Percentiles rank a stretch among this genome's conserved stretches.
These are phyloP conservation scores for Mythimna ferrago DNA, from an alignment of 2,888 invertebrate species.

Conservation along the genomic window DNA sequence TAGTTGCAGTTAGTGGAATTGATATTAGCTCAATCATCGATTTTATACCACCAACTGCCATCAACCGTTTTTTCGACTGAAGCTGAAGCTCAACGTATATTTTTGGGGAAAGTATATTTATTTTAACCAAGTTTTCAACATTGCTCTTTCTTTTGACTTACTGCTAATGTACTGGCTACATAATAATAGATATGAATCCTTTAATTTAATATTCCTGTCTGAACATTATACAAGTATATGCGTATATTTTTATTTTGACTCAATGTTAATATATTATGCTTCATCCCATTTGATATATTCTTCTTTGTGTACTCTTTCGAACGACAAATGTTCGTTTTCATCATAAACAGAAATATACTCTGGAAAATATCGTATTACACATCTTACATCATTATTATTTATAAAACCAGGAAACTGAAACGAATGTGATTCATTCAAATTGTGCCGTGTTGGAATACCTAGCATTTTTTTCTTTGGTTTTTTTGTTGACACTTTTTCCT, in stretches of 20 bases:
- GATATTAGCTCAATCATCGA: too few relatives aligned
- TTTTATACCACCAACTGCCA: too few relatives aligned
- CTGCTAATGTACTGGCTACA: background rate
- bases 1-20: too few relatives aligned
- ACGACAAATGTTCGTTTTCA: background rate
- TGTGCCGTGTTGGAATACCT: conserved; percentile 3
- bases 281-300: conserved; percentile 6
- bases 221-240: background rate
- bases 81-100: too few relatives aligned
- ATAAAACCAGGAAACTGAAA: conserved; percentile 53
- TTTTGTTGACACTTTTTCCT: conserved; percentile 6
- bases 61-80: background rate
- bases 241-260: background rate
- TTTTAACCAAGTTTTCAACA: background rate
- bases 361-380: conserved; percentile 45
- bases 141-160: background rate
- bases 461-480: background rate
- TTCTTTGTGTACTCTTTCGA: conserved; percentile 27
- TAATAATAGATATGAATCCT: too few relatives aligned
- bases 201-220: too few relatives aligned
- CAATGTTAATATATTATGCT: background rate
- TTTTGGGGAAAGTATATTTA: too few relatives aligned
- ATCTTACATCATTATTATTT: conserved; percentile 53
- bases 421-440: conserved; percentile 51
- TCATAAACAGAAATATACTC: conserved; percentile 29